A percentile compares a stretch with the other conserved stretches of the same genome.
These are phyloP conservation scores for Dipodomys merriami DNA, from an alignment of 2,113 vertebrate species.

Conservation along the genomic window DNA sequence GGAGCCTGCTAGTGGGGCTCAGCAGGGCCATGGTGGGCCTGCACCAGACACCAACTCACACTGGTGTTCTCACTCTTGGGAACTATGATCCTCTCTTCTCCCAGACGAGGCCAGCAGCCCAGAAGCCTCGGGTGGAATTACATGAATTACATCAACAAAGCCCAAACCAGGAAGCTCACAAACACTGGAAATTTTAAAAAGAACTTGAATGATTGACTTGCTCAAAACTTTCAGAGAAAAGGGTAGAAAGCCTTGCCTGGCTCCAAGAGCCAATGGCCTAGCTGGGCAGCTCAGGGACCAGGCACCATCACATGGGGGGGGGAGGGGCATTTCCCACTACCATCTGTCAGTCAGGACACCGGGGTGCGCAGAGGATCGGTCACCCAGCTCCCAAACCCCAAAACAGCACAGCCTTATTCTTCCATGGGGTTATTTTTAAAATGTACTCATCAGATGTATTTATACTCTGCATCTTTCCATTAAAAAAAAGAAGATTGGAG, in stretches of 20 bases:
- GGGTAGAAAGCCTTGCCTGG: not conserved
- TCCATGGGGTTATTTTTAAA: slow-evolving; percentile 59
- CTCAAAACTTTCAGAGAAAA: not conserved
- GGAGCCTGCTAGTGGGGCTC: too few relatives aligned
- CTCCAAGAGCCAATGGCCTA: not conserved
- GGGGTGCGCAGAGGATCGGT: not conserved
- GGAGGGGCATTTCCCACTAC: too few relatives aligned
- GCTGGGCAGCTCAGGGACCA: too few relatives aligned
- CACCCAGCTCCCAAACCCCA: slow-evolving; percentile 31
- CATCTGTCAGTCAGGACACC: not conserved
- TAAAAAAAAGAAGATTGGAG: not conserved
- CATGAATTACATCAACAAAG: not conserved
- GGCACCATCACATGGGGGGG: too few relatives aligned
- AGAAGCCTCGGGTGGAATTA: not conserved
- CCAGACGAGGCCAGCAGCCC: too few relatives aligned
- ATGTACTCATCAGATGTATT: slow-evolving; percentile 56
- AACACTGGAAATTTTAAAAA: not conserved
- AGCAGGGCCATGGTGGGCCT: too few relatives aligned
- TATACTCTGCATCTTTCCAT: slow-evolving; percentile 35
- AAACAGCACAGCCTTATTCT: slow-evolving; percentile 43
- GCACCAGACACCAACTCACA: too few relatives aligned
- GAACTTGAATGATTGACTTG: not conserved
- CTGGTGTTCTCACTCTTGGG: too few relatives aligned
- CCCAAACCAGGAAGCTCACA: not conserved
- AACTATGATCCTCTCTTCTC: too few relatives aligned